Evolutionary conservation across 2,797 vertebrate genomes (phyloP).

Genomic region (Zenarchopterus dispar): DNA sequence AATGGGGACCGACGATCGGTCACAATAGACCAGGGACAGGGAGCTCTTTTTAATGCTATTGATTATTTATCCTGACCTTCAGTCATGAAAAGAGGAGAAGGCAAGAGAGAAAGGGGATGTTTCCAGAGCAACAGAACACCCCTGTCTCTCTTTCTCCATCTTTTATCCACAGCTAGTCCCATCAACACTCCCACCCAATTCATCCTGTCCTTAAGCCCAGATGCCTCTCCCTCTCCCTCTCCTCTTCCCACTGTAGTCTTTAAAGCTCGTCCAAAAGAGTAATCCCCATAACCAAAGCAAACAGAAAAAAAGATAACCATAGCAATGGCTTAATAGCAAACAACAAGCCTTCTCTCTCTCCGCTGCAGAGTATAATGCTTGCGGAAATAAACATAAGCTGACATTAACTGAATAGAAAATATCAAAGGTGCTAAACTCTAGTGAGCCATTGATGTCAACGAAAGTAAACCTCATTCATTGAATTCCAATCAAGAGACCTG

Average conservation of each 20-base stretch:
- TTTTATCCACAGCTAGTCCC: conserved; percentile 46
- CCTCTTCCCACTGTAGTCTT: conserved; percentile 69
- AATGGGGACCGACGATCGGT: conserved; percentile 58
- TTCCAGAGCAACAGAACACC: conserved; percentile 67
- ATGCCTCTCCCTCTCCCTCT: conserved; percentile 62
- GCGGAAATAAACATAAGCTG: conserved; percentile 31
- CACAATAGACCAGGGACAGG: conserved; percentile 53
- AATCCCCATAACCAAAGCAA: conserved; percentile 74
- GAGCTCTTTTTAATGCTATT: conserved; percentile 67
- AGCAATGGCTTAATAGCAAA: conserved; percentile 59
- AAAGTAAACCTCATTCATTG: conserved; percentile 2
- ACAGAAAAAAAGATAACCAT: conserved; percentile 66
- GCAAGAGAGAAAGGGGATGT: conserved; percentile 58
- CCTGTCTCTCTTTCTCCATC: conserved; percentile 45
- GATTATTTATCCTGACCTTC: conserved; percentile 82
- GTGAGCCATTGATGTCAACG: conserved; percentile 3
- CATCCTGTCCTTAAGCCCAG: conserved; percentile 68
- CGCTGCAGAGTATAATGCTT: conserved; percentile 46
- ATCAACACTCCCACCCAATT: conserved; percentile 36
- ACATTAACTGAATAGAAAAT: conserved; percentile 39
- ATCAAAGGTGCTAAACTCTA: conserved; percentile 17
- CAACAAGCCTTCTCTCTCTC: conserved; percentile 57
- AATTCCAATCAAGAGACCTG: neutral
- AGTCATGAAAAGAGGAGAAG: conserved; percentile 61
- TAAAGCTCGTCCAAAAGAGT: conserved; percentile 74